Evolutionary conservation across 2,888 invertebrate species (phyloP), one percentile per base, ranked within the genome.

Genomic region (Drosophila nigricruria): DNA sequence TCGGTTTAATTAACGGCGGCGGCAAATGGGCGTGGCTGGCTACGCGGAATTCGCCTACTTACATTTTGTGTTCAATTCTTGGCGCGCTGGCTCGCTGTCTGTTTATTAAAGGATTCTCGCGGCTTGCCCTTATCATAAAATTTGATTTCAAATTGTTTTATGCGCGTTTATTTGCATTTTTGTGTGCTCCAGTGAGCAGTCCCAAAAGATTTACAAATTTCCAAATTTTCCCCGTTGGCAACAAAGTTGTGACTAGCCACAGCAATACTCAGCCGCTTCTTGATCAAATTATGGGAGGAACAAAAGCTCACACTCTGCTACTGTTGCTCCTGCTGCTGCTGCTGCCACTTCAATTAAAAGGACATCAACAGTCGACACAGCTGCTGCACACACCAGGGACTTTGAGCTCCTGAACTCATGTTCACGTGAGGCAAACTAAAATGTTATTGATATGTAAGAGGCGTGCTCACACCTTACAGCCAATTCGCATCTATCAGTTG

Each of bases 1-100:
- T 82, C 81, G 91, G 88, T 91, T 91, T 91, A 91, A 91, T 91
- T 91, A 91, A 89, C 91, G 89, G 86, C 91, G 89, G 86, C 79
- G 69, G 14, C 49, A 3, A 78, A 70, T 47, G 60, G 71, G 71
- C 60, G 45, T 49, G 66, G 73, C 68, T 54, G 45, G 5, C 27
- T 47, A n/a, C 47, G 54, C 57, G 80, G 86, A 85, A 82, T 87
- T 77, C 5, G 65, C 64, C 64, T 65, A 77, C 78, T 71, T 73
- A 76, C 80, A 88, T 69, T 77, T 81, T 74, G 70, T 58, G 52
- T 59, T 72, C 67, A 68, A 76, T 77, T 75, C 66, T 38, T 56
- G 25, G 25, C 61, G 47, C 38, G 42, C 32, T 16, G 32, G 6
- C 32, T 9, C 6, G 38, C 59, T 53, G 49, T n/a, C 74, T 84